Conservation (phyloP, 2,888 invertebrate genomes). For the Sialis lutaria region DNA sequence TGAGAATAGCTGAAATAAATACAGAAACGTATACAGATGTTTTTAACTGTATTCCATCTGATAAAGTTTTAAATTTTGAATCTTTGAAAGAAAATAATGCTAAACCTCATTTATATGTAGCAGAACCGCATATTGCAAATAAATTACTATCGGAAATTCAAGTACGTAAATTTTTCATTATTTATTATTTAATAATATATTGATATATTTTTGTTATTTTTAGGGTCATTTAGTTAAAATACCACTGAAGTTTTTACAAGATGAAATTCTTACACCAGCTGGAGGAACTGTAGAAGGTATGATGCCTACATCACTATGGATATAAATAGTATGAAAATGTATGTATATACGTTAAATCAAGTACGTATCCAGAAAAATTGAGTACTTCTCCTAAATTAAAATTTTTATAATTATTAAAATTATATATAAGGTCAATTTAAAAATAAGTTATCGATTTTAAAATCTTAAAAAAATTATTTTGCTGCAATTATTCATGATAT, state of each 20-base stretch:
- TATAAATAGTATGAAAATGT: constrained; percentile 28
- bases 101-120: constrained; percentile 50
- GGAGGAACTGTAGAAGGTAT: constrained; percentile 77
- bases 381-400: too few species aligned
- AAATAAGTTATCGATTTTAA: too few species aligned
- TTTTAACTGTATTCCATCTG: constrained; percentile 80
- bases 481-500: too few species aligned
- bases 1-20: constrained; percentile 60
- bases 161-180: constrained; percentile 25
- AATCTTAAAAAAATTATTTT: too few species aligned
- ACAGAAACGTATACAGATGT: constrained; percentile 81
- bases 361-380: too few species aligned
- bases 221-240: constrained; percentile 77
- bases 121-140: constrained; percentile 54
- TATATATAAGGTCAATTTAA: too few species aligned
- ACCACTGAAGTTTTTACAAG: constrained; percentile 76
- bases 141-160: constrained; percentile 55
- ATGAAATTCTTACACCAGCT: constrained; percentile 71
- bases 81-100: constrained; percentile 62
- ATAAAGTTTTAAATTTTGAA: constrained; percentile 60
- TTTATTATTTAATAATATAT: neutral
- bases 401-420: too few species aligned
- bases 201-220: constrained; percentile 13
- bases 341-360: neutral
- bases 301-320: constrained; percentile 87